phyloP scores from a whole-genome alignment of 2,888 invertebrate species.

The Chrysodeixis includens region DNA sequence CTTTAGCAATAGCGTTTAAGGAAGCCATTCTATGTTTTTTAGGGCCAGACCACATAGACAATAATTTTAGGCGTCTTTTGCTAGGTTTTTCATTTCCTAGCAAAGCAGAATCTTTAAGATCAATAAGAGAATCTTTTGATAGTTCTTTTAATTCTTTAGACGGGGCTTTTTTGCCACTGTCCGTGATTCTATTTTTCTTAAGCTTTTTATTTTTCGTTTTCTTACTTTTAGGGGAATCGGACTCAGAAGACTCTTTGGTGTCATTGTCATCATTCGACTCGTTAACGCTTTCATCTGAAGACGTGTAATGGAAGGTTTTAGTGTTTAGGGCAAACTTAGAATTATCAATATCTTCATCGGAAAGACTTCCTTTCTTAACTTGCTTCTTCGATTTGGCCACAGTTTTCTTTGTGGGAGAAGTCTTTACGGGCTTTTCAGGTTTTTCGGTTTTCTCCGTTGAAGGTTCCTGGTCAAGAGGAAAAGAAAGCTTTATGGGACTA shows the following conservation, averaged over 20 bases:
- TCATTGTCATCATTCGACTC: constrained; percentile 86
- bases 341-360: constrained; percentile 82
- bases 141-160: constrained; percentile 85
- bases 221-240: constrained; percentile 77
- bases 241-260: constrained; percentile 82
- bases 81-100: constrained; percentile 82
- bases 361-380: constrained; percentile 71
- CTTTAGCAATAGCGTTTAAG: constrained; percentile 96
- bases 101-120: constrained; percentile 79
- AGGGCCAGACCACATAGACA: constrained; percentile 93
- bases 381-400: constrained; percentile 72
- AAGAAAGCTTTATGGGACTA: constrained; percentile 79
- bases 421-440: constrained; percentile 64
- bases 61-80: constrained; percentile 89
- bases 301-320: constrained; percentile 76
- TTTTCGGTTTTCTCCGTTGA: constrained; percentile 67
- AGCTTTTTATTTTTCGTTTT: constrained; percentile 82
- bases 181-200: constrained; percentile 75
- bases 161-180: constrained; percentile 76
- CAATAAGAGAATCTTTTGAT: constrained; percentile 83
- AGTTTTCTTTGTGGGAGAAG: constrained; percentile 67
- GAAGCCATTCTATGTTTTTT: constrained; percentile 96
- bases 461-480: constrained; percentile 72
- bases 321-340: constrained; percentile 83
- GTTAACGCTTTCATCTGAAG: constrained; percentile 83